Percentiles rank a stretch among this genome's conserved stretches.
Evolutionary conservation across 2,113 vertebrate species (phyloP).

Genomic region (Dipodomys merriami): DNA sequence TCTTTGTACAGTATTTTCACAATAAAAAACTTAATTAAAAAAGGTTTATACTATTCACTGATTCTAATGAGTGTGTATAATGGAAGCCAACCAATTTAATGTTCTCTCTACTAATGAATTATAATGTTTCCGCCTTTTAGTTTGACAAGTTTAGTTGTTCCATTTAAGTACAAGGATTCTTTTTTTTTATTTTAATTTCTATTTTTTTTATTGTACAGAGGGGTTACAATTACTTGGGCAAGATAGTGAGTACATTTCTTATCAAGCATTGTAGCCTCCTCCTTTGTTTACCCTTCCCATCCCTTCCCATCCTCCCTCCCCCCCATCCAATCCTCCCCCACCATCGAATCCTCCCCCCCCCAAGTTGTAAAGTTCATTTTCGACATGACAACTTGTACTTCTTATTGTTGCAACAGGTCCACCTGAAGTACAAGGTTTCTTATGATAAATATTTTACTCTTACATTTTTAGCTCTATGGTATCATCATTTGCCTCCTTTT

Average conservation of each 20-base stretch:
- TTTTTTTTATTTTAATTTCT: too few species aligned
- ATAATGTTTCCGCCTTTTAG: slow-evolving; percentile 16
- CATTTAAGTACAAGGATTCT: slow-evolving; percentile 13
- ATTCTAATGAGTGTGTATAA: not conserved
- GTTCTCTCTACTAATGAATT: slow-evolving; percentile 39
- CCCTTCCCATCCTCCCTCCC: too few species aligned
- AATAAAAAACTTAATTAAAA: not conserved
- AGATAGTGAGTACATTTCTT: too few species aligned
- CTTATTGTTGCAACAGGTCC: too few species aligned
- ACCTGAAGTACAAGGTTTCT: not conserved
- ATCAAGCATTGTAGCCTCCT: too few species aligned
- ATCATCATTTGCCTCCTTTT: not conserved
- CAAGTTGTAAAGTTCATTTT: too few species aligned
- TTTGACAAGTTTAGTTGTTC: slow-evolving; percentile 21
- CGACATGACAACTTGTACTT: too few species aligned
- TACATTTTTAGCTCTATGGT: slow-evolving; percentile 24
- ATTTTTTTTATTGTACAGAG: too few species aligned
- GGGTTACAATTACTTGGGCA: too few species aligned
- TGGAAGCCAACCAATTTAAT: not conserved
- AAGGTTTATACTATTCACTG: not conserved
- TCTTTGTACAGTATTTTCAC: not conserved
- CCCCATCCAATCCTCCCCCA: too few species aligned
- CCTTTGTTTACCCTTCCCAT: too few species aligned
- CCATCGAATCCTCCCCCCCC: too few species aligned
- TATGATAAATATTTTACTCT: slow-evolving; percentile 44